Evolutionary conservation across 2,113 vertebrate species (phyloP), one percentile per base, ranked within the genome.

Genomic region (Pterocles burchelli): DNA sequence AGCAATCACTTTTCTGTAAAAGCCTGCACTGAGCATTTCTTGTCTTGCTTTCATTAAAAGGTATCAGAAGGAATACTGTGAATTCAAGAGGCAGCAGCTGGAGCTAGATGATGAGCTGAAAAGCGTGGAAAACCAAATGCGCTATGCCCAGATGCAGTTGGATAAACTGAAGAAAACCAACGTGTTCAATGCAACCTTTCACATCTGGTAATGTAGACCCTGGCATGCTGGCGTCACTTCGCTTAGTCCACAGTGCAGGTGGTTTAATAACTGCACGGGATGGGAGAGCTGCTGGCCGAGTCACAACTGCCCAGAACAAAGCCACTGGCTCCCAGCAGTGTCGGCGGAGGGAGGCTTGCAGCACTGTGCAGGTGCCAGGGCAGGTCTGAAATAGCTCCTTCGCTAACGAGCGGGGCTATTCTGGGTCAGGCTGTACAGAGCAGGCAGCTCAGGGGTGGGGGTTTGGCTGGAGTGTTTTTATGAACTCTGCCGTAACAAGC

Each of bases 141-240:
- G 99, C 49, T 99, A 99, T 38, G 99, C 99, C 67, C 99, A 99
- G 98, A 97, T 99, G 95, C 99, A 99, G 46, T 57, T 99, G 70
- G 99, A 99, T 93, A 99, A 99, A 18, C 89, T 99, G 24, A 99
- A 99, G 98, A 99, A 99, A 98, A 99, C 99, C 90, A 99, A 99
- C 0, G 99, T 99, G 92, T 99, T 99, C 95, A 99, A 99, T 2
- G 99, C 99, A 2, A 99, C 99, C 21, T 99, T 99, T 88, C 99
- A 99, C 92, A 99, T 99, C 97, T 99, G 99, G 99, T 99, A 97
- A 97, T 0, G 11, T 2, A 24, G 59, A 24, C 3, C 1, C 24
- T 21, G 51, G 62, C 18, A 34, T 7, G 3, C 36, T 1, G 3
- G 3, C 0, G 2, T 15, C 16, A 1, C 3, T 11, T 49, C 33